Percentiles rank a stretch among this genome's conserved stretches.
phyloP scores from a whole-genome alignment of 2,888 invertebrate species.

The Dolichopus griseipennis region DNA sequence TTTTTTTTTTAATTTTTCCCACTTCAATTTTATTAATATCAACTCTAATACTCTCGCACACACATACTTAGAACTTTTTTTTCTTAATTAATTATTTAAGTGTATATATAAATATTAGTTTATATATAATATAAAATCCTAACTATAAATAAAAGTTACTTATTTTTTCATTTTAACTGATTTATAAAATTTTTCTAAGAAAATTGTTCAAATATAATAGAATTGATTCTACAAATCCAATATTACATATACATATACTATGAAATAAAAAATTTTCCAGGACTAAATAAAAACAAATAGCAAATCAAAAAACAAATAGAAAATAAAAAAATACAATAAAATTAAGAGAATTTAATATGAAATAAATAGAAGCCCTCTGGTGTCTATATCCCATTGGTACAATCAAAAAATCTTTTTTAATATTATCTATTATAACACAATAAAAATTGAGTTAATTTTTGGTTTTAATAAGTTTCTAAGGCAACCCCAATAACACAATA shows the following conservation, averaged over 20 bases:
- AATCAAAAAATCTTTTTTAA: background rate
- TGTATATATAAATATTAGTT: background rate
- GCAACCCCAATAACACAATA: background rate
- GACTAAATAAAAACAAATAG: background rate
- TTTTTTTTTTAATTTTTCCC: too few species aligned
- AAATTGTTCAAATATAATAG: background rate
- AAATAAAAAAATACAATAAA: background rate
- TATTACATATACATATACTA: too few species aligned
- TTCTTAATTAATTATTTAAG: constrained; percentile 1
- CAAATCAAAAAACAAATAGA: background rate
- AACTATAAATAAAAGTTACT: background rate
- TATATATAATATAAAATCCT: too few species aligned
- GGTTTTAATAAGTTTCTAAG: constrained; percentile 4
- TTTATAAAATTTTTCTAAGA: background rate
- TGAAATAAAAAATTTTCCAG: too few species aligned
- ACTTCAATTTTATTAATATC: too few species aligned
- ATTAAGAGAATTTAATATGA: background rate
- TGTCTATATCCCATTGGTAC: background rate
- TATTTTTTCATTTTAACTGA: background rate
- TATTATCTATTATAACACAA: background rate
- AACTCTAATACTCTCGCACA: too few species aligned
- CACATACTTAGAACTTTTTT: background rate
- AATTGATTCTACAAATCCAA: too few species aligned
- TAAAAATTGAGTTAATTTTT: constrained; percentile 2
- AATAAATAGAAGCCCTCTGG: background rate